Percentiles rank a stretch among this genome's conserved stretches.
These are phyloP conservation scores for Hydrolagus colliei DNA, from an alignment of 2,797 vertebrate genomes.

Conservation along the genomic window DNA sequence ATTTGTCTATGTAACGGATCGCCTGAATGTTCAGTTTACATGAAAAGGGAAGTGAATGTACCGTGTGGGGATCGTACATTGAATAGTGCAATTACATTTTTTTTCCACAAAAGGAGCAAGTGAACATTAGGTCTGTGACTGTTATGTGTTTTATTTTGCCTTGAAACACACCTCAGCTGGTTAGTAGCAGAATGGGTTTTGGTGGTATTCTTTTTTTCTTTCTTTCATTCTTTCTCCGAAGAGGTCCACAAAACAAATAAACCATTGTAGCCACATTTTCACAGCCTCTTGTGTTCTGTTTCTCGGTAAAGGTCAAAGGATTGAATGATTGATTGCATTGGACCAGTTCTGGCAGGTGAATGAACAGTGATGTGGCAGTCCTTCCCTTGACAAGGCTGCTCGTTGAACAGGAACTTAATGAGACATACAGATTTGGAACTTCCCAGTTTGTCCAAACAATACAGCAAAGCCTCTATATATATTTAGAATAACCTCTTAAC, in stretches of 20 bases:
- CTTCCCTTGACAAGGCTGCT: no score
- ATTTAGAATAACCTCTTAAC: no score
- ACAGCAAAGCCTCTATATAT: no score
- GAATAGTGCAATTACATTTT: constrained; percentile 33
- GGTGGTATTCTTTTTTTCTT: background rate
- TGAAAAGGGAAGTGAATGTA: constrained; percentile 63
- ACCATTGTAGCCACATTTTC: background rate
- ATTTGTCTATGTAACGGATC: constrained; percentile 50
- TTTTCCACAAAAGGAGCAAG: constrained; percentile 47
- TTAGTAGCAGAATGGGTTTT: constrained; percentile 2
- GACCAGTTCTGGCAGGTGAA: no score
- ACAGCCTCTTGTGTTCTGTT: background rate
- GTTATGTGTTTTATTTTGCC: background rate
- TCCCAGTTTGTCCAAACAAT: no score
- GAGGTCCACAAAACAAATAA: constrained; percentile 14
- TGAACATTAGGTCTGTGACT: constrained; percentile 46
- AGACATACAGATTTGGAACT: no score
- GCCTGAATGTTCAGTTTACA: constrained; percentile 66
- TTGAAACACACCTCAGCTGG: background rate
- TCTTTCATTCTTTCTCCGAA: background rate
- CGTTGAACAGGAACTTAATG: no score
- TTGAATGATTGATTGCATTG: background rate
- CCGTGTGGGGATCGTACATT: constrained; percentile 44
- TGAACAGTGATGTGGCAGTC: no score
- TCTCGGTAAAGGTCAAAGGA: background rate